These are phyloP conservation scores for Drosophila littoralis DNA, from an alignment of 1,140 invertebrate species.

Conservation along the genomic window DNA sequence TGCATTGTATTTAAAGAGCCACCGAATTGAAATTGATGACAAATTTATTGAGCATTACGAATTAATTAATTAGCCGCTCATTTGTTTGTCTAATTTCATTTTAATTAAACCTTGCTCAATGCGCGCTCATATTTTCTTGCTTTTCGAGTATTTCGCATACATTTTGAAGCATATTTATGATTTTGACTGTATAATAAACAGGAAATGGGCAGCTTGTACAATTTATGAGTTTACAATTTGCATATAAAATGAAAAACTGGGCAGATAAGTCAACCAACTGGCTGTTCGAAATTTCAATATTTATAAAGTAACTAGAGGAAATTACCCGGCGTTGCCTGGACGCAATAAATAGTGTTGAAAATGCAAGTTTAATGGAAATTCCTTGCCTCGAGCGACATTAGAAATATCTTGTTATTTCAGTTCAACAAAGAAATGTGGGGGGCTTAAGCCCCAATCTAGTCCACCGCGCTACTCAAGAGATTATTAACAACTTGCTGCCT, in stretches of 20 bases:
- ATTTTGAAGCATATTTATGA: slow-evolving; percentile 16
- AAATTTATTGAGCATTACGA: slow-evolving; percentile 68
- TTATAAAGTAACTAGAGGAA: not conserved
- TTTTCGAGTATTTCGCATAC: slow-evolving; percentile 34
- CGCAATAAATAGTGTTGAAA: too few species aligned
- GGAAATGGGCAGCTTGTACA: slow-evolving; percentile 33
- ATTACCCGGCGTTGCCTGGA: not conserved
- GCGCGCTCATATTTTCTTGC: slow-evolving; percentile 1
- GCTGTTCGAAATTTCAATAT: slow-evolving; percentile 14
- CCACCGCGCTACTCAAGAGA: too few species aligned
- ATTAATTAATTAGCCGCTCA: slow-evolving; percentile 71
- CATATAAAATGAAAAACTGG: slow-evolving; percentile 48
- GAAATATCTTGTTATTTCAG: too few species aligned
- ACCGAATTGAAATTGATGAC: slow-evolving; percentile 64
- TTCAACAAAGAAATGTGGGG: too few species aligned
- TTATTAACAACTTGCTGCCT: too few species aligned
- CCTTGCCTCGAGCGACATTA: too few species aligned
- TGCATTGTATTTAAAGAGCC: slow-evolving; percentile 6
- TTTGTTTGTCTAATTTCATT: slow-evolving; percentile 66
- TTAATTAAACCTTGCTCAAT: slow-evolving; percentile 59
- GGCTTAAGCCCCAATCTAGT: too few species aligned
- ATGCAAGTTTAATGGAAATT: too few species aligned
- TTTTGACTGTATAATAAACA: slow-evolving; percentile 4
- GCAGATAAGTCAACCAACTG: slow-evolving; percentile 25
- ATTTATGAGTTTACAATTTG: slow-evolving; percentile 55